Evolutionary conservation across 2,888 invertebrate species (phyloP), one percentile per base, ranked within the genome.

Genomic region (Pyrrhia umbra): DNA sequence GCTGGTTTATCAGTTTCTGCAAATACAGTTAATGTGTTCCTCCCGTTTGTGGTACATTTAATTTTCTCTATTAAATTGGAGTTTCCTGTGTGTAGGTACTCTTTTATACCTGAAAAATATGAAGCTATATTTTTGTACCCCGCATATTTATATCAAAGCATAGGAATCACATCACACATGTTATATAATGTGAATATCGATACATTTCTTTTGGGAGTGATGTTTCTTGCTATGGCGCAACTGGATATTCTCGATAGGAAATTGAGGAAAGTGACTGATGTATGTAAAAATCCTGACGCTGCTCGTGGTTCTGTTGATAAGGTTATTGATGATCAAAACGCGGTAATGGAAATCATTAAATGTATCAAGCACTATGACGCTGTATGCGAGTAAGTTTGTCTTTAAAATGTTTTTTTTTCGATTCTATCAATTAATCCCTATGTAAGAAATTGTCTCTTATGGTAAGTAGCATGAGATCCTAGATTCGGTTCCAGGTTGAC

Each of bases 151-250:
- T 92, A 90, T 59, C 91, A 93, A 77, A 52, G 72, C 21, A 16
- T 89, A 23, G 88, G 88, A 0, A 89, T 91, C 46, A 84, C 88
- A 66, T 77, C 84, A 21, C 80, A 85, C 34, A 86, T 92, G 88
- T 79, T 83, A 13, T 88, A 76, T 37, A 87, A 88, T 67, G 56
- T 92, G 0, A 89, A 87, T 63, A 83, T 90, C 6, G 90, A 92
- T 55, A 80, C 88, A 1, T 90, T 90, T 64, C 82, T 92, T 58
- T 55, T 89, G 75, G 91, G 92, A 5, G 43, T 92, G 1, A 84
- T 91, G 75, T 84, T 89, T 67, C 82, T 90, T n/a, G 68, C 74
- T 0, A 89, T 90, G 60, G 90, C 90, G 2, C 91, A 92, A 63
- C 77, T 92, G 23, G 87, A 89, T 34, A 83, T 92, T 49, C 71